Base-by-base conservation (phyloP, 1,140 invertebrate species). In the Chlorops oryzae region DNA sequence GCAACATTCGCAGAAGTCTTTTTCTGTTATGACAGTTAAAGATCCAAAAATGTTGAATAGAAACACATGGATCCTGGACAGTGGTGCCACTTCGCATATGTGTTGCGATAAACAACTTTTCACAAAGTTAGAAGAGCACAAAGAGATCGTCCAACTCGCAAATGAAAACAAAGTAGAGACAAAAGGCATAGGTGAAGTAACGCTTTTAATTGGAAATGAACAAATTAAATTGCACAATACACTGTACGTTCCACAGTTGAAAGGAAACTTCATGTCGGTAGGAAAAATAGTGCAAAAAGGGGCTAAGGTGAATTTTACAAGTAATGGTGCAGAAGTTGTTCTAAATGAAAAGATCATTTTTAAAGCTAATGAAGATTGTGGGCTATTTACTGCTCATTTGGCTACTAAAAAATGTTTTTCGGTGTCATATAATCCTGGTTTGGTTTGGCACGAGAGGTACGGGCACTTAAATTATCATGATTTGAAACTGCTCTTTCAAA, bases 71-170 rank as follows among this genome's bases (percentile, higher is more conserved):
- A 40, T 24, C 20, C 13, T 52, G 13, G 50, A 47, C 37, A 52
- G 43, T 4, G 50, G 50, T 7, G 40, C 48, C 6, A 46, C 50
- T n/a, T 34, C 35, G 7, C 50, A 47, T 42, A 39, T 52, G 32
- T 52, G 50, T 27, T 24, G 20, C 15, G 44, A 47, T 12, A 46
- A 34, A 32, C 12, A 18, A 5, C 5, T 9, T 9, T 43, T 43
- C 17, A 17, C 13, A 43, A 43, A 43, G 12, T 43, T 43, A 21
- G 5, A 43, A 20, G 9, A 43, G 12, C 41, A 43, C 41, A 43
- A 10, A 20, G 41, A 43, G 23, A 43, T 51, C 24, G 34, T 23
- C 27, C 25, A n/a, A n/a, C n/a, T n/a, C 3, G 50, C 43, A 18
- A 18, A 37, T 9, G 37, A 52, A 2, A 52, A 39, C 37, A 39